These are phyloP conservation scores for Acanthoscelides obtectus DNA, from an alignment of 2,888 invertebrate species.

Conservation along the genomic window DNA sequence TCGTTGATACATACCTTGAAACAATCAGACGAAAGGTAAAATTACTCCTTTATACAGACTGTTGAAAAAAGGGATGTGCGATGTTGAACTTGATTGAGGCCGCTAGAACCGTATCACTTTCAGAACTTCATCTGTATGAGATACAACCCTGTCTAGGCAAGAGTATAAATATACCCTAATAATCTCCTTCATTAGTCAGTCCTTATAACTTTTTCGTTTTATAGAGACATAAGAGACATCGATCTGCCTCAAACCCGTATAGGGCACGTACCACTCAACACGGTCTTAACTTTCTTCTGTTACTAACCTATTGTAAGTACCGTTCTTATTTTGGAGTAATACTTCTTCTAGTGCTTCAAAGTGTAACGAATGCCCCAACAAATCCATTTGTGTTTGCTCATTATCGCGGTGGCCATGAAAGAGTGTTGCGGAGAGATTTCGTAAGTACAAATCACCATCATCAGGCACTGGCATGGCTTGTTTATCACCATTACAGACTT, in stretches of 20 bases:
- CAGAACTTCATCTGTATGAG: background rate
- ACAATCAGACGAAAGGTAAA: no score
- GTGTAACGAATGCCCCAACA: background rate
- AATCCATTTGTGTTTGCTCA: background rate
- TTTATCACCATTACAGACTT: no score
- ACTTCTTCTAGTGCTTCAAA: background rate
- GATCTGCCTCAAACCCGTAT: background rate
- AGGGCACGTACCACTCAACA: background rate
- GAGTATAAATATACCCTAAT: background rate
- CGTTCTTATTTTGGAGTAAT: background rate
- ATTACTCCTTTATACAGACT: no score
- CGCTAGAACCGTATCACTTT: no score
- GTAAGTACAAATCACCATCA: slow-evolving; percentile 10
- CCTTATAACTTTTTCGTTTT: background rate
- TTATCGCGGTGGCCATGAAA: background rate
- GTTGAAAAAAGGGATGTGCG: no score
- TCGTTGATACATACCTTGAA: no score
- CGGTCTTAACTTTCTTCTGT: background rate
- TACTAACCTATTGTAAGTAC: background rate
- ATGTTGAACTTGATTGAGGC: background rate
- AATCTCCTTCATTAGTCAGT: background rate
- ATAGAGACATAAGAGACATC: background rate
- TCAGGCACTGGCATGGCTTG: background rate
- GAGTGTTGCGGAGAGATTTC: slow-evolving; percentile 12
- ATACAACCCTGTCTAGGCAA: background rate